phyloP scores from a whole-genome alignment of 1,140 invertebrate genomes.

The Drosophila obscura region DNA sequence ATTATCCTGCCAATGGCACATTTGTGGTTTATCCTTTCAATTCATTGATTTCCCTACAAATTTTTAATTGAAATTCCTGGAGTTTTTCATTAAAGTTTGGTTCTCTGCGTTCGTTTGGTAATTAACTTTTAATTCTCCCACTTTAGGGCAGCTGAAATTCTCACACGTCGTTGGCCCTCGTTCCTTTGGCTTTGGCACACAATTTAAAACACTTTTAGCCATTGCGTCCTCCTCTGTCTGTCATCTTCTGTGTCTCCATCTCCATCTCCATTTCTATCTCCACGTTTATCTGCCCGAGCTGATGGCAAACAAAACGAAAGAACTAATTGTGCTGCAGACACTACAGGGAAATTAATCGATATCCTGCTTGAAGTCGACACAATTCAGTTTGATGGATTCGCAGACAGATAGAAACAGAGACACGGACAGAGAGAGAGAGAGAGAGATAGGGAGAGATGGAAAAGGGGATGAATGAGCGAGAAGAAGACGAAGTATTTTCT shows the following conservation, averaged over 20 bases:
- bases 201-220: conserved; percentile 52
- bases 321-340: conserved; percentile 77
- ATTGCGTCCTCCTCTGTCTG: not conserved
- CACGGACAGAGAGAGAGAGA: not conserved
- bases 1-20: no score
- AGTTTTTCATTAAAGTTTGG: conserved; percentile 14
- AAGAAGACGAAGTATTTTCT: conserved; percentile 59
- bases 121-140: conserved; percentile 52
- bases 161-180: conserved; percentile 35
- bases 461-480: not conserved
- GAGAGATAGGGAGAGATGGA: not conserved
- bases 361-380: conserved; percentile 58
- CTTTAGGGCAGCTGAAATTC: conserved; percentile 18
- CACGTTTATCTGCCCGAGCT: conserved; percentile 23
- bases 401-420: conserved; percentile 11
- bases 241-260: not conserved
- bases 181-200: conserved; percentile 52
- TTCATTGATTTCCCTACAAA: not conserved
- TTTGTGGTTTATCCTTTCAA: not conserved
- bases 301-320: conserved; percentile 68
- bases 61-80: conserved; percentile 27
- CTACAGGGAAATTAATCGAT: conserved; percentile 76
- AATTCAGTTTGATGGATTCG: conserved; percentile 2
- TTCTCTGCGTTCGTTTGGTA: conserved; percentile 19
- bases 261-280: conserved; percentile 3